Conservation (phyloP, 2,113 vertebrate species). For the Hemibates koningsi region DNA sequence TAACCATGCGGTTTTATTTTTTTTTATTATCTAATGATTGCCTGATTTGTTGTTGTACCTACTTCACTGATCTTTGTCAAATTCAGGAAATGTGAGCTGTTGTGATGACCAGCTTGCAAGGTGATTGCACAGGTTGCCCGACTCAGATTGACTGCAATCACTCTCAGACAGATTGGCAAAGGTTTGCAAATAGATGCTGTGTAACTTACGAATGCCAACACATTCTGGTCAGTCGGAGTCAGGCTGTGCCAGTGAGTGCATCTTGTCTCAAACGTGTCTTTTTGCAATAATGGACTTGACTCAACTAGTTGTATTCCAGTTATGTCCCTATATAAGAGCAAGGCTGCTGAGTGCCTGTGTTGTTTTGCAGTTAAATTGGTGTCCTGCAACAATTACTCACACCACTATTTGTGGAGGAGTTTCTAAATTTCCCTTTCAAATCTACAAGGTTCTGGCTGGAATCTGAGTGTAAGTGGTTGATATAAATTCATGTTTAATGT, state of each 20-base stretch:
- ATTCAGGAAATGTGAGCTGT: background rate
- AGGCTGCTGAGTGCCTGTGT: background rate
- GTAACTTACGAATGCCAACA: background rate
- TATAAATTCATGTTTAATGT: background rate
- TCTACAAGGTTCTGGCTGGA: background rate
- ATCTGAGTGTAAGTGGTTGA: background rate
- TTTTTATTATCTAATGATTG: background rate
- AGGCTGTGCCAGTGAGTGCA: background rate
- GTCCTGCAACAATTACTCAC: background rate
- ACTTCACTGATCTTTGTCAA: background rate
- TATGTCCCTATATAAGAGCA: background rate
- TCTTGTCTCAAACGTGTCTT: background rate
- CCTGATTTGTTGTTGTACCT: background rate
- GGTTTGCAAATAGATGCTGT: background rate
- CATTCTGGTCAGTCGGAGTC: background rate
- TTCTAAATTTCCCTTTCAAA: background rate
- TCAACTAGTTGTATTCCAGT: background rate
- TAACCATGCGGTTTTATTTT: background rate
- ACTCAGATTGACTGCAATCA: background rate
- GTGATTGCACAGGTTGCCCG: background rate
- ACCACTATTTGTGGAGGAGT: background rate
- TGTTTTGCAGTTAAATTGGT: background rate
- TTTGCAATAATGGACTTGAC: background rate
- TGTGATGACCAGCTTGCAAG: background rate
- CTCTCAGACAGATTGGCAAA: background rate